A percentile compares a stretch with the other conserved stretches of the same genome.
phyloP scores from a whole-genome alignment of 2,888 invertebrate genomes.

The Escarpia spicata region DNA sequence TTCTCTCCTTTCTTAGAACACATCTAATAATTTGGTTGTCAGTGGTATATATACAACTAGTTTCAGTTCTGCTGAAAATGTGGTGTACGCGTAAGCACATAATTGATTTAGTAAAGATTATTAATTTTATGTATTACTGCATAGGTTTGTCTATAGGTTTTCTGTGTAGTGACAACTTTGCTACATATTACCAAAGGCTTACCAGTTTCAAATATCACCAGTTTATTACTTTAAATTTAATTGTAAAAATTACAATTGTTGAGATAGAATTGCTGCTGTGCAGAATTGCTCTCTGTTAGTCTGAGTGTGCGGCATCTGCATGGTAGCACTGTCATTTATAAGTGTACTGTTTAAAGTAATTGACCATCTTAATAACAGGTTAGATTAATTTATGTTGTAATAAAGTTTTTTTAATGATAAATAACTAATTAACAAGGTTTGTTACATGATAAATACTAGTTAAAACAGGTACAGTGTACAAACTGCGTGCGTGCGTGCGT shows the following conservation, averaged over 20 bases:
- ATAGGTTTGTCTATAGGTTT: not conserved
- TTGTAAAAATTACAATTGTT: not conserved
- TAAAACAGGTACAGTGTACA: too few species aligned
- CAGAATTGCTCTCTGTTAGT: not conserved
- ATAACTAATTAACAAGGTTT: too few species aligned
- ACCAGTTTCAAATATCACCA: not conserved
- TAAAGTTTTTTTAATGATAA: too few species aligned
- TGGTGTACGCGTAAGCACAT: not conserved
- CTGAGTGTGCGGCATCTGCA: not conserved
- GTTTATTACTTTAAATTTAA: not conserved
- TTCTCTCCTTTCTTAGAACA: constrained; percentile 98
- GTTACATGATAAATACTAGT: too few species aligned
- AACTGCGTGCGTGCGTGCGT: not conserved
- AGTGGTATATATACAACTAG: constrained; percentile 13
- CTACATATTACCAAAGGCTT: not conserved
- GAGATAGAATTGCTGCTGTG: not conserved
- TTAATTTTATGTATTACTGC: not conserved
- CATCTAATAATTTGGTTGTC: constrained; percentile 60
- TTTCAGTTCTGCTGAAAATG: not conserved
- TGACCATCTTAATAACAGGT: constrained; percentile 45
- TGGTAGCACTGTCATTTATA: not conserved
- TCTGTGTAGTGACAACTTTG: not conserved
- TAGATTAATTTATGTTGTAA: too few species aligned
- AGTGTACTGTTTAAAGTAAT: constrained; percentile 42
- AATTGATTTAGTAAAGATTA: not conserved